Conservation (phyloP, 2,888 invertebrate species). For the Osmoderma eremita region DNA sequence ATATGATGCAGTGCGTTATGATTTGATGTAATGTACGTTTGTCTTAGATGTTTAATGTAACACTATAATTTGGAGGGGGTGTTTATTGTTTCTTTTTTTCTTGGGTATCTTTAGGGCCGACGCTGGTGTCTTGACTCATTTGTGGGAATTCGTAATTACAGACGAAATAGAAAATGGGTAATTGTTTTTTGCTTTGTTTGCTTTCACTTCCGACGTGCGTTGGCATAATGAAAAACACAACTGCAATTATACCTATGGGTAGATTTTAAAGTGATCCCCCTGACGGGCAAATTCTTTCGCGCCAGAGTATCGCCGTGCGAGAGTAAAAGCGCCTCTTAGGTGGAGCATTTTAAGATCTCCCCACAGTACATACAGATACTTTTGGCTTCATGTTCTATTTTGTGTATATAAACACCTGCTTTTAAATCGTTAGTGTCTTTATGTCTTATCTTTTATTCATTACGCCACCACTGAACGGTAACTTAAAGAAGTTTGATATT, state of each 20-base stretch:
- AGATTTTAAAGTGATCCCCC: too few relatives aligned
- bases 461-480: too few relatives aligned
- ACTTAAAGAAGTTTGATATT: too few relatives aligned
- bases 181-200: constrained; percentile 53
- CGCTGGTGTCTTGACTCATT: constrained; percentile 95
- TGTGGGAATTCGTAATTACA: constrained; percentile 90
- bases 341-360: too few relatives aligned
- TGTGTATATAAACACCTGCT: not conserved
- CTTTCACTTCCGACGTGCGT: not conserved
- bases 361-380: not conserved
- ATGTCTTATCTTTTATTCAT: too few relatives aligned
- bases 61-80: constrained; percentile 41
- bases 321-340: not conserved
- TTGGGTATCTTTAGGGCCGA: constrained; percentile 82
- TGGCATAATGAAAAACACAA: constrained; percentile 9
- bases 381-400: not conserved
- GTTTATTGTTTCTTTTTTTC: constrained; percentile 49
- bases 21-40: constrained; percentile 17
- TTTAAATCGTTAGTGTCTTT: not conserved
- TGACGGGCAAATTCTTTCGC: too few relatives aligned
- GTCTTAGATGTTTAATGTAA: constrained; percentile 40
- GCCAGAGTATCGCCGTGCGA: not conserved
- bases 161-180: constrained; percentile 82
- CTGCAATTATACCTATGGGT: too few relatives aligned
- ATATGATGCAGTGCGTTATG: constrained; percentile 40